Base-by-base conservation (phyloP, 2,797 vertebrate species). In the Trichosurus vulpecula region DNA sequence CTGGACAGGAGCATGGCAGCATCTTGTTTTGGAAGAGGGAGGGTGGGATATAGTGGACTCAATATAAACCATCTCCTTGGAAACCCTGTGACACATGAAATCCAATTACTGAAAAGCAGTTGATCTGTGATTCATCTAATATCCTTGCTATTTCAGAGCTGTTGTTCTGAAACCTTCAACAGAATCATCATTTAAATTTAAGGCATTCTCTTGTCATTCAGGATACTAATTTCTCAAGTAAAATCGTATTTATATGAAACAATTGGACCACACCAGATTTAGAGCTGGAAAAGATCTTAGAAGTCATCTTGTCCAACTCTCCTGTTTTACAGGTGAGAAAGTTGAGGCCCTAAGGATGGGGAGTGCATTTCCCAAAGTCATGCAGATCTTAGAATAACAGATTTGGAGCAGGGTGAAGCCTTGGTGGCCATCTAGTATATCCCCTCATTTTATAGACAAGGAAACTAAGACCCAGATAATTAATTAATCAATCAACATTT, bases 51-150 rank as follows among this genome's bases (percentile, higher is more conserved):
- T 92, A 97, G 97, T 98, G 95, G 94, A 52, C 97, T 95, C 96
- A 94, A 66, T 96, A 91, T 95, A 91, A 96, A 35, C n/a, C 3
- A 30, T 97, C 94, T 98, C 97, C 97, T 92, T 97, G 96, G 97
- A 97, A 98, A 98, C 95, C 19, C 52, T 90, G 66, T 90, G 94
- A 94, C 96, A 92, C 47, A 2, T 47, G 74, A 91, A 53, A 58
- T 54, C 9, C 51, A 96, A 91, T 31, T 94, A 93, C 53, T 53
- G 29, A 93, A 94, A 91, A 30, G 66, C 91, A 89, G 92, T 96
- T 56, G 95, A 96, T 74, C 90, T 0, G 0, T 0, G 47, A 51
- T 90, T 97, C 52, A 52, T 95, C 97, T 57, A 93, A 91, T 57
- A 27, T 52, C 93, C 22, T 13, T 90, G 57, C 52, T 58, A 27